Percentiles rank a stretch among this genome's conserved stretches.
These are phyloP conservation scores for Pseudochromis fuscus DNA, from an alignment of 2,797 vertebrate species.

Conservation along the genomic window DNA sequence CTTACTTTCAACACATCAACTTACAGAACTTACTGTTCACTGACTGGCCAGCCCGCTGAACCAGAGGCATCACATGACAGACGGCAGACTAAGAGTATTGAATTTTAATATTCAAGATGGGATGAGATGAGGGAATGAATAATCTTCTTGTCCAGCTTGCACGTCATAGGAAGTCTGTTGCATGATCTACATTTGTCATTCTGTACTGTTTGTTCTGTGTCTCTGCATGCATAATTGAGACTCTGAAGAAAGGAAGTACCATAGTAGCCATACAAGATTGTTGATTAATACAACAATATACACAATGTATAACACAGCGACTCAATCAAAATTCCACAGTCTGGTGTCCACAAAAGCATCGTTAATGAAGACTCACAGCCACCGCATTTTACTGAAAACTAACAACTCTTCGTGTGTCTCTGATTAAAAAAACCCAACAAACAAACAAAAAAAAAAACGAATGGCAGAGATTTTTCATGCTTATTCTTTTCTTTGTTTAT, in stretches of 20 bases:
- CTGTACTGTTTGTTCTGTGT: background rate
- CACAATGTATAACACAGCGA: too few relatives aligned
- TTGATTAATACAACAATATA: too few relatives aligned
- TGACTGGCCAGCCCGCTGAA: background rate
- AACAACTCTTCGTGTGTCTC: background rate
- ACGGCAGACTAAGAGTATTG: background rate
- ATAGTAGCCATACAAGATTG: background rate
- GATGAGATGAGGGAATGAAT: background rate
- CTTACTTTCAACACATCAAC: too few relatives aligned
- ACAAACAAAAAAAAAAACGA: background rate
- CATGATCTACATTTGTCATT: background rate
- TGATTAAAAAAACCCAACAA: too few relatives aligned
- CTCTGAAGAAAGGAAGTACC: background rate
- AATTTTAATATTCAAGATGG: background rate
- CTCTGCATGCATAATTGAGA: slow-evolving; percentile 23
- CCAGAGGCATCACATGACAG: background rate
- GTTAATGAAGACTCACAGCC: background rate
- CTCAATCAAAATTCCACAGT: too few relatives aligned
- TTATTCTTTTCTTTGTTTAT: slow-evolving; percentile 71
- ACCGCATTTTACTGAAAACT: background rate
- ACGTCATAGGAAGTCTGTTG: background rate
- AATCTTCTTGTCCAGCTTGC: background rate
- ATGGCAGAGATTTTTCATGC: background rate
- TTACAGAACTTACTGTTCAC: too few relatives aligned
- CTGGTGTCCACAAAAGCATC: too few relatives aligned